Evolutionary conservation across 2,888 invertebrate species (phyloP), one percentile per base, ranked within the genome.

Genomic region (Aricia artaxerxes): DNA sequence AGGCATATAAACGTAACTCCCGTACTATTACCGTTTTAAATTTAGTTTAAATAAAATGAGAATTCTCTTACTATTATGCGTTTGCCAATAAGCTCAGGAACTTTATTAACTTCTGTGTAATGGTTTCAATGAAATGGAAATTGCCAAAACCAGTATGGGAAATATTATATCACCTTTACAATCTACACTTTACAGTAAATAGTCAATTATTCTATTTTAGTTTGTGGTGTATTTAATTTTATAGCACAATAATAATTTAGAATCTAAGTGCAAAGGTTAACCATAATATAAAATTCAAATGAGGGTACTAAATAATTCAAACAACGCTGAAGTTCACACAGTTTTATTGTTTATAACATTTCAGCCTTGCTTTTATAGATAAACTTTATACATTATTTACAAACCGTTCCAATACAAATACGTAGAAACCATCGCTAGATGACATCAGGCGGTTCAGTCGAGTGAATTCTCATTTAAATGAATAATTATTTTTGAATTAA

Each of bases 341-440:
- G 92, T 93, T 94, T 94, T 93, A 94, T 93, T 94, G 92, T 94
- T 91, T 90, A 92, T 90, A 93, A 94, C 91, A 93, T 91, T 91
- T 94, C 94, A 94, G 94, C 94, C 94, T 94, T 94, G 93, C 93
- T 92, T 93, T 93, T 93, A 94, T 90, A 88, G 88, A 91, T 91
- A 91, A 86, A 87, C 60, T 88, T 91, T 91, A 88, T 93, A 93
- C 92, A 93, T 88, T 93, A 93, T 94, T 89, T 93, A 94, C 94
- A 94, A 87, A 86, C 86, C 84, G 85, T 88, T 89, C 85, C 88
- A 90, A 91, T 93, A 93, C 91, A 93, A 93, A 93, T 92, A 89
- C 89, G 90, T 93, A 93, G 90, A 93, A 93, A 93, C 87, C 86
- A 89, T 88, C 85, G 86, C 88, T 85, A 87, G 87, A 4, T 16